Evolutionary conservation across 2,888 invertebrate species (phyloP).

Genomic region (Drosophila formosana): DNA sequence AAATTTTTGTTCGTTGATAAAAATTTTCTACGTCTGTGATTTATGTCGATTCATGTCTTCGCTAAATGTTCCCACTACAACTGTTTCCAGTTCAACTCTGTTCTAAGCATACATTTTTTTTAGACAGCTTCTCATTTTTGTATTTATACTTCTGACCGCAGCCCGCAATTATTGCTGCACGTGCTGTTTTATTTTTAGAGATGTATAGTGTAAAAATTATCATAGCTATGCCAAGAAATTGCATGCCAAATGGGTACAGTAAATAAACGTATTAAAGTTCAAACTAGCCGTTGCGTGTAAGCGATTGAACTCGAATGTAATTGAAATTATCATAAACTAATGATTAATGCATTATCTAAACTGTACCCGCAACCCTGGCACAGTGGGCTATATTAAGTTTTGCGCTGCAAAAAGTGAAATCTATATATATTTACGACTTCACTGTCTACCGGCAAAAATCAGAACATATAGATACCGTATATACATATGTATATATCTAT

Average conservation of each 20-base stretch:
- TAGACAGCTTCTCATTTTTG: neutral
- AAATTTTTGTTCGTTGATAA: neutral
- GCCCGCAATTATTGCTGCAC: slow-evolving; percentile 7
- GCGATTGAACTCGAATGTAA: slow-evolving; percentile 11
- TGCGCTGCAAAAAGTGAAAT: neutral
- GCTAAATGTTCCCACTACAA: slow-evolving; percentile 1
- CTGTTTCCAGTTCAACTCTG: neutral
- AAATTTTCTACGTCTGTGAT: neutral
- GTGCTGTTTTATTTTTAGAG: slow-evolving; percentile 5
- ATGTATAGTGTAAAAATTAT: slow-evolving; percentile 12
- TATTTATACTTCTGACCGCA: neutral
- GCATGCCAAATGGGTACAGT: slow-evolving; percentile 11
- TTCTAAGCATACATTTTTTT: neutral
- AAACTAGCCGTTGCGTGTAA: slow-evolving; percentile 9
- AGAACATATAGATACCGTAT: neutral
- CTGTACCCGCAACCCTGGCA: neutral
- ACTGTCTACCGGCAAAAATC: neutral
- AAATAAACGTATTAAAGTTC: slow-evolving; percentile 3
- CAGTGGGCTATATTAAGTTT: neutral
- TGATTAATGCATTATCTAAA: slow-evolving; percentile 17
- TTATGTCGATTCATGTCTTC: neutral
- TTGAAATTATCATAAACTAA: slow-evolving; percentile 2
- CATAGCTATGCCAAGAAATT: slow-evolving; percentile 15
- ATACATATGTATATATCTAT: slow-evolving; percentile 19
- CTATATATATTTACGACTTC: neutral